A percentile compares a stretch with the other conserved stretches of the same genome.
These are phyloP conservation scores for Porites australiensis DNA, from an alignment of 64 coral and sea anemone species.

Conservation along the genomic window DNA sequence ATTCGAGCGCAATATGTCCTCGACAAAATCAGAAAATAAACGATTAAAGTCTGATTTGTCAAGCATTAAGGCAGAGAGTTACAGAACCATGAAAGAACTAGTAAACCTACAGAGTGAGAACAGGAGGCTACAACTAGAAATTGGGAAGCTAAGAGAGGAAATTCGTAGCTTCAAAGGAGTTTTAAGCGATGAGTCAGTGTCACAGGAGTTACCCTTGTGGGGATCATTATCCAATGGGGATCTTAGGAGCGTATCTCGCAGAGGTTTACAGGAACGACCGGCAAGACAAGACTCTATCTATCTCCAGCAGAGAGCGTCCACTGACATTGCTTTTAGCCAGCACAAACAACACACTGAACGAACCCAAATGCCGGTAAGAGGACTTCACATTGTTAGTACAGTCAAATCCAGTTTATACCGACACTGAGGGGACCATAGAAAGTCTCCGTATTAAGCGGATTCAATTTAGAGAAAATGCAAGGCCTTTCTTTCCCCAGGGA, in stretches of 20 bases:
- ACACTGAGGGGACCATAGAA: not conserved
- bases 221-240: not conserved
- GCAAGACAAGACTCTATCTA: not conserved
- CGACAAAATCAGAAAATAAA: conserved; percentile 86
- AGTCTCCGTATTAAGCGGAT: too few species aligned
- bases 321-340: not conserved
- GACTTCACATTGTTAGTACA: not conserved
- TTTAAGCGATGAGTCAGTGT: conserved; percentile 19
- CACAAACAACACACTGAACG: not conserved
- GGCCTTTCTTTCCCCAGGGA: too few species aligned
- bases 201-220: conserved; percentile 7
- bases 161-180: not conserved
- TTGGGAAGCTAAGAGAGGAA: conserved; percentile 68
- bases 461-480: too few species aligned
- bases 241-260: conserved; percentile 6
- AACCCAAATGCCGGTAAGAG: conserved; percentile 3
- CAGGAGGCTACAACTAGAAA: conserved; percentile 76
- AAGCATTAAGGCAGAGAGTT: conserved; percentile 76
- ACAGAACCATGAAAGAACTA: conserved; percentile 91
- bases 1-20: conserved; percentile 87
- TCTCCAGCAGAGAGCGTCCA: not conserved
- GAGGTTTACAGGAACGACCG: conserved; percentile 29
- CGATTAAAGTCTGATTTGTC: conserved; percentile 84
- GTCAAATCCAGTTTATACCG: not conserved
- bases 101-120: conserved; percentile 84